A percentile compares a stretch with the other conserved stretches of the same genome.
phyloP scores from a whole-genome alignment of 2,888 invertebrate species.

The Oxystoma pomonae region DNA sequence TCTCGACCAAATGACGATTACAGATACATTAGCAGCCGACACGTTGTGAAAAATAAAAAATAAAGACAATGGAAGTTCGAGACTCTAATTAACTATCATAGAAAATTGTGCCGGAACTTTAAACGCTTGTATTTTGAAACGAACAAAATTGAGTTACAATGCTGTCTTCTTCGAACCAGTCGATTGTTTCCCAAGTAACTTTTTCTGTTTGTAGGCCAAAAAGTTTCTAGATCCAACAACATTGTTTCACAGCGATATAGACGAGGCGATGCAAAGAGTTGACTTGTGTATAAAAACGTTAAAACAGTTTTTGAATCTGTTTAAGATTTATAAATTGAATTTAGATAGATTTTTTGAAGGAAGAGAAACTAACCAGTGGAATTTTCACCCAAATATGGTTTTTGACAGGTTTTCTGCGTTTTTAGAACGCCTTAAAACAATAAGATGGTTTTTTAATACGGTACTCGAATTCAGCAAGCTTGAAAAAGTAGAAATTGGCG shows the following conservation, averaged over 20 bases:
- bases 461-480: constrained; percentile 90
- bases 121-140: too few species aligned
- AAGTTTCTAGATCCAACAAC: constrained; percentile 87
- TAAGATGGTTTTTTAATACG: constrained; percentile 87
- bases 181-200: too few species aligned
- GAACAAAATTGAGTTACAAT: too few species aligned
- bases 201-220: constrained; percentile 61
- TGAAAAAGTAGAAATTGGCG: constrained; percentile 94
- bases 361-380: constrained; percentile 58
- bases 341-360: constrained; percentile 64
- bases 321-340: constrained; percentile 67
- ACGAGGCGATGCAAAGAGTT: constrained; percentile 85
- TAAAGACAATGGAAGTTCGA: too few species aligned
- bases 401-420: constrained; percentile 78
- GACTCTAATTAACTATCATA: too few species aligned
- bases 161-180: too few species aligned
- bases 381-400: constrained; percentile 78
- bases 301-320: constrained; percentile 61
- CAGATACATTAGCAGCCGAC: too few species aligned
- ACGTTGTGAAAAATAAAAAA: too few species aligned
- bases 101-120: too few species aligned
- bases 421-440: constrained; percentile 68
- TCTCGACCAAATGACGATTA: too few species aligned
- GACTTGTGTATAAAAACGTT: constrained; percentile 61
- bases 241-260: constrained; percentile 91